Evolutionary conservation across 2,113 vertebrate genomes (phyloP).

Genomic region (Plecturocebus donacophilus): DNA sequence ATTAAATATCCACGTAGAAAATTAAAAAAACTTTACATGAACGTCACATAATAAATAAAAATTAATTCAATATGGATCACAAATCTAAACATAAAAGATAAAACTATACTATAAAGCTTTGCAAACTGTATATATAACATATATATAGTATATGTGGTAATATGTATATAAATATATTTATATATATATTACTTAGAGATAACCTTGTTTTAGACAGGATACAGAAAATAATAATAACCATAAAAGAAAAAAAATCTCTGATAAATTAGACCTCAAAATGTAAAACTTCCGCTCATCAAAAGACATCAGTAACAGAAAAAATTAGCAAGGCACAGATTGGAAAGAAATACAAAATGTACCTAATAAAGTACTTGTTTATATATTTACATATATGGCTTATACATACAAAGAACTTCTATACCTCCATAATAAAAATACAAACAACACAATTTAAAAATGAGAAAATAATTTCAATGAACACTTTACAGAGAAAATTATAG

Average conservation of each 20-base stretch:
- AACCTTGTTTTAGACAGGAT: not conserved
- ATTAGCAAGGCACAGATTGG: not conserved
- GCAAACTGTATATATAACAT: not conserved
- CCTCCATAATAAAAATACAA: not conserved
- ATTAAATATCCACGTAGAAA: not conserved
- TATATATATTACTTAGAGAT: too few relatives aligned
- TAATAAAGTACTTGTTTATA: not conserved
- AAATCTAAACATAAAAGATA: slow-evolving; percentile 28
- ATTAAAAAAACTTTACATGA: not conserved
- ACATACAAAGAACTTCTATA: not conserved
- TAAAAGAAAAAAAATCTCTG: not conserved
- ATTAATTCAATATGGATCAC: not conserved
- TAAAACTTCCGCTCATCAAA: not conserved
- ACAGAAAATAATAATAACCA: not conserved
- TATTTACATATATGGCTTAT: not conserved
- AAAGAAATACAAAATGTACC: not conserved
- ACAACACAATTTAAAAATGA: not conserved
- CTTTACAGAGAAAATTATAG: not conserved
- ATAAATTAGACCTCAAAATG: not conserved
- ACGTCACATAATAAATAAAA: not conserved
- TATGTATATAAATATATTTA: too few relatives aligned
- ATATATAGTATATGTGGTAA: too few relatives aligned
- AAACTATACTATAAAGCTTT: not conserved
- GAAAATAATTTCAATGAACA: not conserved
- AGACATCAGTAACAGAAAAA: not conserved